These are phyloP conservation scores for Pogonocichla stellata DNA, from an alignment of 2,113 vertebrate genomes.

Conservation along the genomic window DNA sequence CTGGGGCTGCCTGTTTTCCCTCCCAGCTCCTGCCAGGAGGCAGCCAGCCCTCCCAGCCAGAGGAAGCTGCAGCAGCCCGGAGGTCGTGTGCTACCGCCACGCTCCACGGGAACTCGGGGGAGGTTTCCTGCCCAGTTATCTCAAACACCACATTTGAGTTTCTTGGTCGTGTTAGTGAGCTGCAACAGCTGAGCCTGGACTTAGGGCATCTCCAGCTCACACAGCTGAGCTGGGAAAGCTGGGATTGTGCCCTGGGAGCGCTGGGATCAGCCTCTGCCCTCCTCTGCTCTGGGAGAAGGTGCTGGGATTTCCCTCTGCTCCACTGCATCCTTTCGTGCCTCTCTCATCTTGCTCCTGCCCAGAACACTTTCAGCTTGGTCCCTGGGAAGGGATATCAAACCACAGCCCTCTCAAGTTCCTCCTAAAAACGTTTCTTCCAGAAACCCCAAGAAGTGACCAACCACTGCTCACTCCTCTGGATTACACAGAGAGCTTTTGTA, in stretches of 20 bases:
- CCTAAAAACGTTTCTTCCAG: neutral
- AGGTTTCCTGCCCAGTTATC: slow-evolving; percentile 30
- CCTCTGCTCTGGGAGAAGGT: neutral
- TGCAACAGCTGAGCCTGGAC: neutral
- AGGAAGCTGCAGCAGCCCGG: neutral
- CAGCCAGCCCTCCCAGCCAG: neutral
- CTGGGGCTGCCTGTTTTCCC: neutral
- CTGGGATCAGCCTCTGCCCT: neutral
- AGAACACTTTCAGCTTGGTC: neutral
- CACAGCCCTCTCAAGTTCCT: neutral
- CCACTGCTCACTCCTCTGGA: neutral
- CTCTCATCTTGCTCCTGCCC: neutral
- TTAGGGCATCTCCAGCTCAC: neutral
- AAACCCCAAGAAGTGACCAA: neutral
- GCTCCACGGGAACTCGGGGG: neutral
- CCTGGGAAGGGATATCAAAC: neutral
- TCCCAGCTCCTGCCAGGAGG: neutral
- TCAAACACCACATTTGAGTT: neutral
- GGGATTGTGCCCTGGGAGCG: neutral
- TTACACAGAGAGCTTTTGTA: neutral
- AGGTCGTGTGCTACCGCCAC: neutral
- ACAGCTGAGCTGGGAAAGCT: neutral
- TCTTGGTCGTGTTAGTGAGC: neutral
- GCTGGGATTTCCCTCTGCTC: neutral
- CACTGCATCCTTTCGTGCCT: neutral